These are phyloP conservation scores for Heliconius congener DNA, from an alignment of 1,140 invertebrate species.

Conservation along the genomic window DNA sequence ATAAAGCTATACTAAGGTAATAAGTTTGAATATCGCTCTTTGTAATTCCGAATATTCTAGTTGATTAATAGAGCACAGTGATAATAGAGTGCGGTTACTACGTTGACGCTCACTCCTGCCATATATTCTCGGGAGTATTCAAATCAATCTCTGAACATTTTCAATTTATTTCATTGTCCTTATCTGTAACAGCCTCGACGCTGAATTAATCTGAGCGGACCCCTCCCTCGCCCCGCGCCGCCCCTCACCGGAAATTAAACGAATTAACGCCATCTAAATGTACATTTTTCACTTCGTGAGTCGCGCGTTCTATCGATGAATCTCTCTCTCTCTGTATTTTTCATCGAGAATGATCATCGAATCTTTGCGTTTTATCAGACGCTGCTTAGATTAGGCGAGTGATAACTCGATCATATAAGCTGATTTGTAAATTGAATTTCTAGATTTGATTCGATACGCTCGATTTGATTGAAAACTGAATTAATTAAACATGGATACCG, in stretches of 20 bases:
- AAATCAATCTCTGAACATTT: constrained; percentile 81
- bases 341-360: constrained; percentile 68
- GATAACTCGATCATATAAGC: constrained; percentile 77
- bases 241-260: constrained; percentile 80
- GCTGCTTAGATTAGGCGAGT: constrained; percentile 76
- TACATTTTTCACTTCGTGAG: constrained; percentile 80
- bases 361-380: constrained; percentile 74
- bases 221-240: constrained; percentile 52
- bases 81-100: constrained; percentile 38
- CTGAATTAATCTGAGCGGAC: constrained; percentile 79
- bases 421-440: constrained; percentile 78
- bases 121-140: constrained; percentile 76
- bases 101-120: constrained; percentile 57
- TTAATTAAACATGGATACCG: constrained; percentile 67
- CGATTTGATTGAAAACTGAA: constrained; percentile 72
- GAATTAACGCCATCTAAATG: constrained; percentile 81
- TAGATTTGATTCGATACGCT: constrained; percentile 75
- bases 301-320: constrained; percentile 75
- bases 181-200: constrained; percentile 77
- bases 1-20: neutral
- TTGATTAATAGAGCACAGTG: constrained; percentile 1
- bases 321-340: constrained; percentile 76
- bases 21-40: neutral
- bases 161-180: constrained; percentile 81
- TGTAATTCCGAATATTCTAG: neutral